A percentile compares a stretch with the other conserved stretches of the same genome.
These are phyloP conservation scores for Pelagia noctiluca DNA, from an alignment of 30 jellyfish, hydroid and myxozoan genomes.

Conservation along the genomic window DNA sequence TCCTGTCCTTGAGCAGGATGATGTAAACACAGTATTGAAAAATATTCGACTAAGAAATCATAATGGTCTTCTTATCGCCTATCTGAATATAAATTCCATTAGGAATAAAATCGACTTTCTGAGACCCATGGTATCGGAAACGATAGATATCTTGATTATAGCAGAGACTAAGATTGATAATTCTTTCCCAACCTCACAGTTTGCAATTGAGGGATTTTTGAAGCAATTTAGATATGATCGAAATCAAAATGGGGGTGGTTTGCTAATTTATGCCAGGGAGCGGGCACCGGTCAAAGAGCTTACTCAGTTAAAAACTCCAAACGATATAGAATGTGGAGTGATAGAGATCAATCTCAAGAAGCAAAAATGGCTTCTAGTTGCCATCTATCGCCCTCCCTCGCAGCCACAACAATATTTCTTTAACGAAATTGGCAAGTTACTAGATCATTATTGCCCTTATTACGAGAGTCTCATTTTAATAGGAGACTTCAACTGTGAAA, in stretches of 20 bases:
- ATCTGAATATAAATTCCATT: slow-evolving; percentile 7
- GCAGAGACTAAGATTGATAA: slow-evolving; percentile 44
- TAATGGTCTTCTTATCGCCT: slow-evolving; percentile 12
- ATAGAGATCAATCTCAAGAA: slow-evolving; percentile 26
- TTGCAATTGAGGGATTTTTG: slow-evolving; percentile 36
- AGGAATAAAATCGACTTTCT: slow-evolving; percentile 12
- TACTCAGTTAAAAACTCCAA: background rate
- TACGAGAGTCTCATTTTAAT: slow-evolving; percentile 27
- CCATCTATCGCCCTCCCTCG: slow-evolving; percentile 33
- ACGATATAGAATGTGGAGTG: slow-evolving; percentile 12
- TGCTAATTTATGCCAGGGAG: slow-evolving; percentile 29
- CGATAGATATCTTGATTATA: slow-evolving; percentile 12
- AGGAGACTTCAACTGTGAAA: slow-evolving; percentile 39
- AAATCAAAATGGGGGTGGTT: slow-evolving; percentile 37
- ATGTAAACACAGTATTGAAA: background rate
- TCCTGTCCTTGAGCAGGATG: slow-evolving; percentile 4
- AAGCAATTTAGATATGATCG: slow-evolving; percentile 48
- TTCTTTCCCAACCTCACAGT: slow-evolving; percentile 29
- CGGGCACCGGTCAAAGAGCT: slow-evolving; percentile 18
- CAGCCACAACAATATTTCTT: slow-evolving; percentile 38
- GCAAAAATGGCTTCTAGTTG: slow-evolving; percentile 50
- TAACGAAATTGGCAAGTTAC: slow-evolving; percentile 40
- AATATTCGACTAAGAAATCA: slow-evolving; percentile 5
- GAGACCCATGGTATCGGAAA: slow-evolving; percentile 24
- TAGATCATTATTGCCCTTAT: slow-evolving; percentile 25